Evolutionary conservation across 2,797 vertebrate species (phyloP).

Genomic region (Girardinus metallicus): DNA sequence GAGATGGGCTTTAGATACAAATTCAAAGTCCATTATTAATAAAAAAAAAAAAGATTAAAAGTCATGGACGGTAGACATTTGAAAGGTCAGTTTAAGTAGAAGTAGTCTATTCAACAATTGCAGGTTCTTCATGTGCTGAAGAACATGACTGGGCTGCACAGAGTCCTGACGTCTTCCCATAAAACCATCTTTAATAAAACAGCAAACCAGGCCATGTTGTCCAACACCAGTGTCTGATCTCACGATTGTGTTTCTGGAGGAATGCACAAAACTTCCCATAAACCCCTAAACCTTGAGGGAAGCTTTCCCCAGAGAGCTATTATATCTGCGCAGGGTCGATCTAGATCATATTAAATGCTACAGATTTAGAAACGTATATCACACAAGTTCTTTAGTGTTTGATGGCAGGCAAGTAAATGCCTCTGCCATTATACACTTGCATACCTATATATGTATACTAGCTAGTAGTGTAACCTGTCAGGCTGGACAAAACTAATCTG

Average conservation of each 20-base stretch:
- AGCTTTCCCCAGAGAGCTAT: background rate
- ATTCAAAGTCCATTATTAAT: conserved; percentile 30
- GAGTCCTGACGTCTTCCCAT: background rate
- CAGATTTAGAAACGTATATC: background rate
- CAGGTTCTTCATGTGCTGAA: background rate
- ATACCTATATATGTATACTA: background rate
- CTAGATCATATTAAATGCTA: background rate
- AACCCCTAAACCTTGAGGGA: background rate
- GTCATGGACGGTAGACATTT: conserved; percentile 16
- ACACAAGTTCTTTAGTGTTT: background rate
- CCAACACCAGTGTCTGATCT: background rate
- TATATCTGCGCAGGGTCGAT: background rate
- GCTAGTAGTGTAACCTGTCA: background rate
- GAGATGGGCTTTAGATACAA: conserved; percentile 29
- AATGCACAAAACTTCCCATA: background rate
- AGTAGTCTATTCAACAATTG: conserved; percentile 2
- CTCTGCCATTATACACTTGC: background rate
- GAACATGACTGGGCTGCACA: background rate
- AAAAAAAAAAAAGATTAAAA: conserved; percentile 11
- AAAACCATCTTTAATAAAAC: background rate
- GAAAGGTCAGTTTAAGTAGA: conserved; percentile 18
- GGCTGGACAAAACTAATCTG: background rate
- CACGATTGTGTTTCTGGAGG: background rate
- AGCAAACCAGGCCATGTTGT: background rate
- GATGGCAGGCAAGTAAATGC: background rate